A percentile compares a stretch with the other conserved stretches of the same genome.
phyloP scores from a whole-genome alignment of 1,140 invertebrate species.

The Calliphora vicina region DNA sequence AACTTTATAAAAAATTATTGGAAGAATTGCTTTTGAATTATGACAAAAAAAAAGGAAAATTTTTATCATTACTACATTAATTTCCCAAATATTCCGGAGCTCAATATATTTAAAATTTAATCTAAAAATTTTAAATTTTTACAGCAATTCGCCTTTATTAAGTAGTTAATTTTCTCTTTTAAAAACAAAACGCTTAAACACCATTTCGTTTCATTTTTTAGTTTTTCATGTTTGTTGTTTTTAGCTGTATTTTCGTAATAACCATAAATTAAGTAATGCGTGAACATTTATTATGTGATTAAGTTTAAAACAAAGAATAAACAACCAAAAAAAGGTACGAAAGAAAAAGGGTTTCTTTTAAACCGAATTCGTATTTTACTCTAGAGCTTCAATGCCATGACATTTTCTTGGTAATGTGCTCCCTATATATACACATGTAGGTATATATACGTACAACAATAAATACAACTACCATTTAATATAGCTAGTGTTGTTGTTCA shows the following conservation, averaged over 20 bases:
- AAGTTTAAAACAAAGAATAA: conserved; percentile 5
- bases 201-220: no score
- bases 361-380: background rate
- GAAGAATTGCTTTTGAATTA: no score
- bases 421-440: background rate
- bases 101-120: no score
- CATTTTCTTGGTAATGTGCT: background rate
- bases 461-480: background rate
- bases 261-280: conserved; percentile 33
- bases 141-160: no score
- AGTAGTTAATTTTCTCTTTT: no score
- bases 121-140: no score
- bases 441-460: no score
- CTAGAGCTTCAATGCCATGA: background rate
- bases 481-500: background rate
- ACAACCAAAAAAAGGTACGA: background rate
- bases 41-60: no score
- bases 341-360: conserved; percentile 1
- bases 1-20: no score
- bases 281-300: conserved; percentile 35
- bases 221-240: background rate
- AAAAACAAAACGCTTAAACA: no score
- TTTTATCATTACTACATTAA: no score
- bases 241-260: background rate
- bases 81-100: no score